Evolutionary conservation across 2,113 vertebrate genomes (phyloP).

Genomic region (Calypte anna): DNA sequence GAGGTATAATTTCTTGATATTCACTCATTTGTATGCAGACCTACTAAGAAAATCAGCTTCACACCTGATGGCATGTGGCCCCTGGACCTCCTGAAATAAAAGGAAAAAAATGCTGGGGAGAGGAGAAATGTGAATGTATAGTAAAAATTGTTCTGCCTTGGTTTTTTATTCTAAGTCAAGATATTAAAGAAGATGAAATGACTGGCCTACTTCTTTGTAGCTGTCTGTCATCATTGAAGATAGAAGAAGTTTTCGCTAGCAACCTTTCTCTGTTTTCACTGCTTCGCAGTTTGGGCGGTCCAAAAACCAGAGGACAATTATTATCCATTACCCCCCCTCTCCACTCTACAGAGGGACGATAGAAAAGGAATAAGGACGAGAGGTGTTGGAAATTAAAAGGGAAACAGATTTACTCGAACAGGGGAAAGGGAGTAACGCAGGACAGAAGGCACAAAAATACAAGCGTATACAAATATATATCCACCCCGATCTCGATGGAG

Average conservation of each 20-base stretch:
- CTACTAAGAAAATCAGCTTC: neutral
- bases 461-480: too few species aligned
- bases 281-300: too few species aligned
- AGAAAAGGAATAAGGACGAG: too few species aligned
- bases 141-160: neutral
- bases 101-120: neutral
- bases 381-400: too few species aligned
- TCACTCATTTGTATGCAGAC: neutral
- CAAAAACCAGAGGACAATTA: too few species aligned
- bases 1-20: neutral
- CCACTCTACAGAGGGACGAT: too few species aligned
- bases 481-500: too few species aligned
- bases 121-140: conserved; percentile 30
- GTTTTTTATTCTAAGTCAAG: neutral
- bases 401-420: too few species aligned
- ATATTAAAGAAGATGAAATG: conserved; percentile 28
- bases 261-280: neutral
- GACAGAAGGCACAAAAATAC: too few species aligned
- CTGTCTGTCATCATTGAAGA: neutral
- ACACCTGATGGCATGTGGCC: neutral
- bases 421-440: too few species aligned
- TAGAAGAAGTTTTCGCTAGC: neutral
- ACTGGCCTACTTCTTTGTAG: neutral
- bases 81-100: neutral
- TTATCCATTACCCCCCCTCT: too few species aligned